phyloP scores from a whole-genome alignment of 2,888 invertebrate genomes.

The Drosophila austrosaltans region DNA sequence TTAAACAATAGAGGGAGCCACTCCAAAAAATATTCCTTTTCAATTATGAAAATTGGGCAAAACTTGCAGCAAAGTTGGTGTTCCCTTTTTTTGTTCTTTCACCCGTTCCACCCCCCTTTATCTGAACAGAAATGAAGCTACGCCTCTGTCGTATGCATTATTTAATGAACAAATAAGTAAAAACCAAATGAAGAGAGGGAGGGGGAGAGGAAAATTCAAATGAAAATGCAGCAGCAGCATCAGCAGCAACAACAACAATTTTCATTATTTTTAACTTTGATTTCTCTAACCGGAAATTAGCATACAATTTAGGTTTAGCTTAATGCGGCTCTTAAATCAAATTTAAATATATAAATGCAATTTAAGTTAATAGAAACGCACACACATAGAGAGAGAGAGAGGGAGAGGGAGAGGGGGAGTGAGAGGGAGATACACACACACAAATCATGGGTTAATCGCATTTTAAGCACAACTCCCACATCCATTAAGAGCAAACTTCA shows the following conservation, averaged over 20 bases:
- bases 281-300: slow-evolving; percentile 29
- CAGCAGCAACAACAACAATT: background rate
- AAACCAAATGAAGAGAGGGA: background rate
- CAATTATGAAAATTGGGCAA: background rate
- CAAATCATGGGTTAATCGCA: slow-evolving; percentile 69
- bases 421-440: slow-evolving; percentile 26
- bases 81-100: too few relatives aligned
- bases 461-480: slow-evolving; percentile 58
- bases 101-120: background rate
- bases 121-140: background rate
- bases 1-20: slow-evolving; percentile 14
- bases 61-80: background rate
- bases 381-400: background rate
- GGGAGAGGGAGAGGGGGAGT: background rate
- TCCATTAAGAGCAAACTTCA: slow-evolving; percentile 56
- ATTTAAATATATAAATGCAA: slow-evolving; percentile 14
- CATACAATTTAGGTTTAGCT: slow-evolving; percentile 23
- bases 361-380: slow-evolving; percentile 14
- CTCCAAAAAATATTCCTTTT: background rate
- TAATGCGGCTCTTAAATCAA: slow-evolving; percentile 5
- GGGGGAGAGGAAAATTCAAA: background rate
- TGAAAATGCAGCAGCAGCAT: background rate
- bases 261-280: background rate
- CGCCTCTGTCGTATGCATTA: slow-evolving; percentile 24
- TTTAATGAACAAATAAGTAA: slow-evolving; percentile 45